Evolutionary conservation across 2,888 invertebrate species (phyloP), one percentile per base, ranked within the genome.

Genomic region (Nephrotoma guestfalica): DNA sequence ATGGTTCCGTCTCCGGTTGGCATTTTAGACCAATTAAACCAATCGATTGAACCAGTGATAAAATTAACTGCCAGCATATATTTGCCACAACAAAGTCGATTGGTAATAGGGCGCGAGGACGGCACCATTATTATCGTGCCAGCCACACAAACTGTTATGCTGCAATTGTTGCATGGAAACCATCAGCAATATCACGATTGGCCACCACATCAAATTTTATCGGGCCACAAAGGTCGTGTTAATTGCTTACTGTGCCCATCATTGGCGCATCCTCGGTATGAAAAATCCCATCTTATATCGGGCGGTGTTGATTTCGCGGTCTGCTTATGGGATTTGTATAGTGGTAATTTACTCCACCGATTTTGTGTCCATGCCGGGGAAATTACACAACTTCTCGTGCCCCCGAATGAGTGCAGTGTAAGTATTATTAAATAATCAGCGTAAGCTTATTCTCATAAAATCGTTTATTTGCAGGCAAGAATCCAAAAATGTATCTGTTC

Each of bases 331-430:
- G 98, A 99, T 90, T 92, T 99, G 88, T 97, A 96, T 90, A 96
- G 96, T 45, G 98, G 98, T 2, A 94, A 95, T 1, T 92, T 98
- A 57, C 92, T 99, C 86, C 98, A 99, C 90, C 94, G 98, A 4
- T 99, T 99, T 93, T 98, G 98, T 89, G 98, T 99, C 0, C 99
- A 99, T 91, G 99, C 99, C 0, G 99, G 99, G 0, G 98, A 99
- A 92, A 97, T 99, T 13, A 96, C 97, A 0, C 98, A 98, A 91
- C 93, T 99, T 2, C 93, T 98, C 86, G 97, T 99, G 5, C 99
- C 99, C 15, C 99, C 99, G 0, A 96, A 96, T 88, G 97, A 96
- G 88, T 96, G 96, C 89, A 97, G 96, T 90, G 95, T 96, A 91
- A 93, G 95, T 93, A 11, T 41, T 42, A 42, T 83, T 41, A 30